A percentile compares a stretch with the other conserved stretches of the same genome.
Evolutionary conservation across 2,888 invertebrate genomes (phyloP).

Genomic region (Oscheius sp.): DNA sequence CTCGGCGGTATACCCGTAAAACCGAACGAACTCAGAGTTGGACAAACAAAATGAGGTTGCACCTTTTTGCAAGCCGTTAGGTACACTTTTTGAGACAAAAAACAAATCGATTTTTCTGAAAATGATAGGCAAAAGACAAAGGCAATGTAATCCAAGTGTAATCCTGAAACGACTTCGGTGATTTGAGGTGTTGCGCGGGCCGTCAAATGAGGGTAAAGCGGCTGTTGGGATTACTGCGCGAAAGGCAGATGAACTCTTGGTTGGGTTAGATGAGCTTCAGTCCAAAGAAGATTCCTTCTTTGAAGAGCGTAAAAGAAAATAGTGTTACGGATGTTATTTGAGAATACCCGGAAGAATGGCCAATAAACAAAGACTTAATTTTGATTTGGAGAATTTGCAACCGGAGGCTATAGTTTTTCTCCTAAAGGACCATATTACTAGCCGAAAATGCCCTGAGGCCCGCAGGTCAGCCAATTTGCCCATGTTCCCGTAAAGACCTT

Average conservation of each 20-base stretch:
- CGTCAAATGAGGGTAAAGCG: conserved; percentile 20
- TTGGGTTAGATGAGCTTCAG: background rate
- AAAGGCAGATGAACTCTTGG: background rate
- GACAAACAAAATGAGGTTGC: background rate
- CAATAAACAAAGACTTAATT: background rate
- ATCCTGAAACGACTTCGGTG: conserved; percentile 5
- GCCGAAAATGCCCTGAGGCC: too few species aligned
- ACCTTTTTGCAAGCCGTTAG: background rate
- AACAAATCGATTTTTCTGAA: background rate
- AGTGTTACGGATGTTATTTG: background rate
- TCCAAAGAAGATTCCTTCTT: background rate
- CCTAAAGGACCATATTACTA: too few species aligned
- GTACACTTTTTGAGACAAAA: background rate
- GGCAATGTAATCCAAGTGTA: background rate
- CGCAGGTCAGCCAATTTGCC: conserved; percentile 21
- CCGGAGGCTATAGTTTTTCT: too few species aligned
- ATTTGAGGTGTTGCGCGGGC: conserved; percentile 9
- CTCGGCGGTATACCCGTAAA: background rate
- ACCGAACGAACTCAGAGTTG: background rate
- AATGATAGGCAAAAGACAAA: background rate
- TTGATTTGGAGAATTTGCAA: background rate
- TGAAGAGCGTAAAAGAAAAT: background rate
- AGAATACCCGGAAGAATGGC: background rate
- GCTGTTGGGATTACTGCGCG: conserved; percentile 29
- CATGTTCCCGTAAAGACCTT: conserved; percentile 18